Percentiles rank a stretch among this genome's conserved stretches.
Conservation (phyloP, 2,888 invertebrate genomes). For the Crossocerus cetratus region DNA sequence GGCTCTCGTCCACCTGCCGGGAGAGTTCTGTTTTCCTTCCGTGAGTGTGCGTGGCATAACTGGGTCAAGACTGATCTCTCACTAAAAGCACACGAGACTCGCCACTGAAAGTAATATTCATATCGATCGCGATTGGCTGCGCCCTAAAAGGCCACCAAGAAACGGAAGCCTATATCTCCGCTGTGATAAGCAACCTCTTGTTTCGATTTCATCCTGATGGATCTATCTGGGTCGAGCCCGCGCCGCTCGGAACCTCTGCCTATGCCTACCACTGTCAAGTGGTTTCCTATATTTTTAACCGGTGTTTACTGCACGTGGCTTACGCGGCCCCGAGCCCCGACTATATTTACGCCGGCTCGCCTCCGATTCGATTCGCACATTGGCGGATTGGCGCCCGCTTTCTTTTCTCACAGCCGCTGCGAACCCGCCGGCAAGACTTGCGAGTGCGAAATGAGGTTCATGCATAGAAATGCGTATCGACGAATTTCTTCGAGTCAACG, state of each 20-base stretch:
- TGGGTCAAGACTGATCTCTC: too few species aligned
- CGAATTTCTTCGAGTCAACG: too few species aligned
- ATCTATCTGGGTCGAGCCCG: conserved; percentile 40
- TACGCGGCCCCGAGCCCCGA: conserved; percentile 29
- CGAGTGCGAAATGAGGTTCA: too few species aligned
- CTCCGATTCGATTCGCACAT: conserved; percentile 4
- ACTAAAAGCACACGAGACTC: too few species aligned
- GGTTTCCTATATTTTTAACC: conserved; percentile 58
- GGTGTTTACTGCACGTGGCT: conserved; percentile 57
- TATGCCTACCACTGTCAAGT: conserved; percentile 8
- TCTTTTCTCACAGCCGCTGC: conserved; percentile 10
- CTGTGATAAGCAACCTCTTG: conserved; percentile 12
- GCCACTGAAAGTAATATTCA: too few species aligned
- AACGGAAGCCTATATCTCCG: conserved; percentile 13
- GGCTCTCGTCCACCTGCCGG: too few species aligned
- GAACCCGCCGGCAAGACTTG: too few species aligned
- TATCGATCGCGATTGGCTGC: conserved; percentile 32
- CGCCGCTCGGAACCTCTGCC: too few species aligned
- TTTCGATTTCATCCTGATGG: conserved; percentile 20
- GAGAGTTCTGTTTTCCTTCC: conserved; percentile 1
- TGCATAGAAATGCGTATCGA: too few species aligned
- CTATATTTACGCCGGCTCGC: conserved; percentile 63
- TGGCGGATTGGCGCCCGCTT: not conserved
- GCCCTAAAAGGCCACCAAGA: conserved; percentile 16
- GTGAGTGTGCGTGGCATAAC: too few species aligned